A percentile compares a stretch with the other conserved stretches of the same genome.
These are phyloP conservation scores for Apocheima hispidaria DNA, from an alignment of 2,888 invertebrate species.

Conservation along the genomic window DNA sequence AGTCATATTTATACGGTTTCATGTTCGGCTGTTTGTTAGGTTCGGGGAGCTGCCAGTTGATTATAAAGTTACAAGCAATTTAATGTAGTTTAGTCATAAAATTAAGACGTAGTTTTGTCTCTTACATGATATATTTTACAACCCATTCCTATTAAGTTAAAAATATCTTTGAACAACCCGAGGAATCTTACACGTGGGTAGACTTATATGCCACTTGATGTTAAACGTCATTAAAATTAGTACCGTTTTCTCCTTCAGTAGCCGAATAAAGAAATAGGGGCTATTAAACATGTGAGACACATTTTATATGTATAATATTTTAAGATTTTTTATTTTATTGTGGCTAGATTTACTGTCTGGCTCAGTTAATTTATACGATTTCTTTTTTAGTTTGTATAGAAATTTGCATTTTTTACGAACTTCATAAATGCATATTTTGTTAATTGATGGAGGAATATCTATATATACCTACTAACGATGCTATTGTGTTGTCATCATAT, in stretches of 20 bases:
- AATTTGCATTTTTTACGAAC: slow-evolving; percentile 68
- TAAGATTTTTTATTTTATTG: slow-evolving; percentile 70
- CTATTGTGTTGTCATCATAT: no score
- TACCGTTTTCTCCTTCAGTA: slow-evolving; percentile 65
- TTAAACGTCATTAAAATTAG: slow-evolving; percentile 63
- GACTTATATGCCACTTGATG: slow-evolving; percentile 55
- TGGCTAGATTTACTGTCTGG: slow-evolving; percentile 69
- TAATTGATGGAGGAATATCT: slow-evolving; percentile 32
- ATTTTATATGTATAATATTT: slow-evolving; percentile 72
- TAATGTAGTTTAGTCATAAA: no score
- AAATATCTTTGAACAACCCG: slow-evolving; percentile 38
- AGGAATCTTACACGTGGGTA: slow-evolving; percentile 45
- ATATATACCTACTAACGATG: background rate
- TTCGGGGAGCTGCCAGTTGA: no score
- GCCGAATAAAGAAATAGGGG: slow-evolving; percentile 71
- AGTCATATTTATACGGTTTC: no score
- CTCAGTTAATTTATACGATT: slow-evolving; percentile 61
- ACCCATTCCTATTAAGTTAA: slow-evolving; percentile 29
- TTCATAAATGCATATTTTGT: slow-evolving; percentile 33
- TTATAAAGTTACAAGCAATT: no score
- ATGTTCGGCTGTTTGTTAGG: no score
- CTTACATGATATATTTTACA: slow-evolving; percentile 33
- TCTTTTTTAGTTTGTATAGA: slow-evolving; percentile 57
- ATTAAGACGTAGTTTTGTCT: slow-evolving; percentile 10
- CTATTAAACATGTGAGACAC: slow-evolving; percentile 71